Evolutionary conservation across 1,140 invertebrate genomes (phyloP), one percentile per base, ranked within the genome.

Genomic region (Eurosta solidaginis): DNA sequence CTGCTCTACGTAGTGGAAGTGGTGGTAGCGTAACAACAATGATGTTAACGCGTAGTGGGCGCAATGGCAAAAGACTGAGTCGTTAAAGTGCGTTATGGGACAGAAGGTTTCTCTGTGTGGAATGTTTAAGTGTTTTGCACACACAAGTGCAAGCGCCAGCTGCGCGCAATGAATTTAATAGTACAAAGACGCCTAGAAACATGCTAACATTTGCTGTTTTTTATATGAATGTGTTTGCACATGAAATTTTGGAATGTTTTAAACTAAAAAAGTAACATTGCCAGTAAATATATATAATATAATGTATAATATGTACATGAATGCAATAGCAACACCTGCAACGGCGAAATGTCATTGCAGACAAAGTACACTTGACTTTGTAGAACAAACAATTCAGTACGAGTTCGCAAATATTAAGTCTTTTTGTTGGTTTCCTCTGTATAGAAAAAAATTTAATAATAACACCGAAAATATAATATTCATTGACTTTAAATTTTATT

Each of bases 51-150:
- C 44, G 45, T 40, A 78, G 63, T n/a, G 77, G 77, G 10, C 59
- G 77, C 20, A 50, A 50, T 40, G 77, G 63, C 7, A 74, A 63
- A 33, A 74, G 73, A 52, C n/a, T 78, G 59, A 78, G 74, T 50
- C 77, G 77, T 33, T 78, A 74, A 74, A 74, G 27, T 22, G 40
- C 14, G 29, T 25, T 10, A 36, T 3, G 42, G 59, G 17, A 6
- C 14, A 63, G 36, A 25, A 63, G n/a, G n/a, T 25, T 17, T 29
- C 29, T 54, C 29, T 54, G 22, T 54, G 50, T 20, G 22, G 12
- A 22, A 25, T 7, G 29, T 9, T 25, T 25, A 59, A 59, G 52
- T 14, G 33, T 12, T 59, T 59, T 27, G 20, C 52, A 12, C 20
- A 59, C 33, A 29, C 33, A 17, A 54, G 52, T 76, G 33, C 10